Evolutionary conservation across 1,140 invertebrate species (phyloP).

Genomic region (Lepidurus arcticus): DNA sequence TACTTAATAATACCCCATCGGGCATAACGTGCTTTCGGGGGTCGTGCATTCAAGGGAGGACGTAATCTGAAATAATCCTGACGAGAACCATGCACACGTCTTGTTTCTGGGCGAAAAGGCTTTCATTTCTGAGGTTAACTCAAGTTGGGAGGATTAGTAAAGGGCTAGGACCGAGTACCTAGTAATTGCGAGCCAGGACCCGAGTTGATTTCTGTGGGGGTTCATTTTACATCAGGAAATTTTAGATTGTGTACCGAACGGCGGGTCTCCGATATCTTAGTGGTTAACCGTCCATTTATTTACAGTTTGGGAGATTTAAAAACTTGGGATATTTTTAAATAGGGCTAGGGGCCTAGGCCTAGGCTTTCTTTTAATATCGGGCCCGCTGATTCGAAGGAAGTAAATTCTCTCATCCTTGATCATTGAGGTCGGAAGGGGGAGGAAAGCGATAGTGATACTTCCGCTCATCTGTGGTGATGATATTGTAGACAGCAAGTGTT

Average conservation of each 20-base stretch:
- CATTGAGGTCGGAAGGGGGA: conserved; percentile 20
- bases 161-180: too few species aligned
- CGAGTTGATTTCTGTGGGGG: not conserved
- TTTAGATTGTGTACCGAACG: not conserved
- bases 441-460: conserved; percentile 8
- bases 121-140: not conserved
- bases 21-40: too few species aligned
- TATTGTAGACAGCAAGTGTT: conserved; percentile 3
- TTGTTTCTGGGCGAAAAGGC: conserved; percentile 20
- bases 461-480: conserved; percentile 12
- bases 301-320: not conserved
- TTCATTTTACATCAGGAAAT: not conserved
- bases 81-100: conserved; percentile 17
- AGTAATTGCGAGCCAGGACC: not conserved
- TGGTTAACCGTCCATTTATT: too few species aligned
- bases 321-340: not conserved
- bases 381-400: not conserved
- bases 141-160: not conserved
- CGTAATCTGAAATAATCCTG: not conserved
- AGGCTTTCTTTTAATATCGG: not conserved
- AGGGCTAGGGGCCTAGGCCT: not conserved
- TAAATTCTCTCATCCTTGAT: not conserved
- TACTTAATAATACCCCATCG: too few species aligned
- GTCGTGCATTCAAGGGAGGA: not conserved
- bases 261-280: not conserved